Conservation (phyloP, 2,113 vertebrate genomes). For the Oreochromis tanganicae region DNA sequence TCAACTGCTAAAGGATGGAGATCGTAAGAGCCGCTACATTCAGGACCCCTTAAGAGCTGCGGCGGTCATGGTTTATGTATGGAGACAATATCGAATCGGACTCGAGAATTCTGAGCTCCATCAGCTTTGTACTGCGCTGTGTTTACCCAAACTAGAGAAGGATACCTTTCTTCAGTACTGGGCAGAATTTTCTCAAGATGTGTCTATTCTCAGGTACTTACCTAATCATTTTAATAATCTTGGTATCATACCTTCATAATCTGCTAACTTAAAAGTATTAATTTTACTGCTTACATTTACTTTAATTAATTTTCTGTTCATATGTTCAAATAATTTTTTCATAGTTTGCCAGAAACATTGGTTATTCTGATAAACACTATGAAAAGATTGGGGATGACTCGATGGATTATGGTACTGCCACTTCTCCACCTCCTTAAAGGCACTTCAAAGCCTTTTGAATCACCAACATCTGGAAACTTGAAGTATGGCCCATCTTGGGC, state of each 20-base stretch:
- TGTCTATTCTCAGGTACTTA: constrained; percentile 46
- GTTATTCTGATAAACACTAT: neutral
- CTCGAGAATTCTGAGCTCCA: neutral
- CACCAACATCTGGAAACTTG: neutral
- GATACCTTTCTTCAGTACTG: constrained; percentile 56
- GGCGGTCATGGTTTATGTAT: constrained; percentile 54
- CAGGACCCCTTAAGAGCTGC: constrained; percentile 53
- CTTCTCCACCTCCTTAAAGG: constrained; percentile 66
- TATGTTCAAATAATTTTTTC: neutral
- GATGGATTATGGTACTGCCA: constrained; percentile 69
- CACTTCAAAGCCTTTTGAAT: constrained; percentile 44
- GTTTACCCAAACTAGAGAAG: constrained; percentile 52
- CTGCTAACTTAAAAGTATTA: neutral
- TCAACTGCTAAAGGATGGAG: constrained; percentile 34
- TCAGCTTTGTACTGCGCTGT: constrained; percentile 54
- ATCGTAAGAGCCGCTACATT: neutral
- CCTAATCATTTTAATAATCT: neutral
- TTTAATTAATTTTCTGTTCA: neutral
- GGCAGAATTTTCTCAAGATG: constrained; percentile 37
- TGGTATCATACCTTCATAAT: neutral
- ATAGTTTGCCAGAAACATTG: constrained; percentile 48
- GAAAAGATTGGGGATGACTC: neutral
- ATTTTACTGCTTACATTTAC: neutral
- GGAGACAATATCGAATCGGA: neutral
- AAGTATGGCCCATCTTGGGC: constrained; percentile 63